These are phyloP conservation scores for Leptinotarsa lineolata DNA, from an alignment of 1,140 invertebrate species.

Conservation along the genomic window DNA sequence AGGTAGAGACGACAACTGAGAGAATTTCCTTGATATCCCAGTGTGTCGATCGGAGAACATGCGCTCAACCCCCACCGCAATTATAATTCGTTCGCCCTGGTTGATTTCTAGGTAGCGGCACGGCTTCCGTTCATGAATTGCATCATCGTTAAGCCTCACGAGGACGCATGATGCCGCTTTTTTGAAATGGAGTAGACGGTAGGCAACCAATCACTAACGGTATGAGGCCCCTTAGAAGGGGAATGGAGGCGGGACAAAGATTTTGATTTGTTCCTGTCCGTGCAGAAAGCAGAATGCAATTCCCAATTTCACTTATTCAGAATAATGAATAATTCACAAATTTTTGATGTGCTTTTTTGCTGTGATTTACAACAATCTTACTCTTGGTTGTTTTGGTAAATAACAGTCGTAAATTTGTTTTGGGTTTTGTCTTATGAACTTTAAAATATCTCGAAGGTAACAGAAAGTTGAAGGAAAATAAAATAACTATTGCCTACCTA, in stretches of 20 bases:
- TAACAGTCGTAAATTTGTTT: no score
- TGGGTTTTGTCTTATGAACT: no score
- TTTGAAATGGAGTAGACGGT: not conserved
- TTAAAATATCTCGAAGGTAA: no score
- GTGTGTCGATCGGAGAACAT: not conserved
- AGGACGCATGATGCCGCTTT: not conserved
- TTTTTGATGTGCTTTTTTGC: not conserved
- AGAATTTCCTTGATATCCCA: not conserved
- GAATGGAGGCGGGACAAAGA: not conserved
- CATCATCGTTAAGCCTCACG: not conserved
- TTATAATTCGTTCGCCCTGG: not conserved
- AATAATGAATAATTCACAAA: not conserved
- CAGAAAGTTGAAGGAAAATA: no score
- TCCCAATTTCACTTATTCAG: not conserved
- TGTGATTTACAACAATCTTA: no score
- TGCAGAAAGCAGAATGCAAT: not conserved
- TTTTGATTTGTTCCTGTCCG: constrained; percentile 4
- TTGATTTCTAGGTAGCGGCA: not conserved
- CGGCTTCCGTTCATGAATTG: not conserved
- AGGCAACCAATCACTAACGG: not conserved
- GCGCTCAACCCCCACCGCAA: not conserved
- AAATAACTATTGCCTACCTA: no score
- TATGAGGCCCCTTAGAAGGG: not conserved
- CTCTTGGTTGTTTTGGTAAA: no score
- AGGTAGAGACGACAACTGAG: not conserved